phyloP scores from a whole-genome alignment of 2,888 invertebrate species.

The Chromoteleia sp. region DNA sequence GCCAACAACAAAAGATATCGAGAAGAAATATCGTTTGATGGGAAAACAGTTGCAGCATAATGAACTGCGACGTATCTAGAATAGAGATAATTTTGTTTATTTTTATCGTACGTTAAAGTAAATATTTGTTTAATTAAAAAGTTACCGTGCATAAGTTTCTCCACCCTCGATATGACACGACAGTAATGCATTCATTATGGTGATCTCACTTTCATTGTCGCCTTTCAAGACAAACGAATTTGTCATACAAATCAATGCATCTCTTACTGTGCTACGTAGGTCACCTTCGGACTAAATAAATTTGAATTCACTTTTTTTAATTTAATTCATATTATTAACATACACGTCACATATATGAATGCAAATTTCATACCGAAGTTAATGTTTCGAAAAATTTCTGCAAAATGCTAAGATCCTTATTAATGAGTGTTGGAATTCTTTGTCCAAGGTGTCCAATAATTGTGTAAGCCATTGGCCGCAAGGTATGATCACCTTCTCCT shows the following conservation, averaged over 20 bases:
- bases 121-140: neutral
- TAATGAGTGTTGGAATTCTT: constrained; percentile 87
- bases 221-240: constrained; percentile 80
- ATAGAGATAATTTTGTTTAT: constrained; percentile 2
- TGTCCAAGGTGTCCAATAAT: constrained; percentile 90
- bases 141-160: constrained; percentile 86
- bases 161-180: constrained; percentile 91
- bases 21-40: constrained; percentile 92
- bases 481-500: constrained; percentile 87
- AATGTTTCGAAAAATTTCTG: constrained; percentile 86
- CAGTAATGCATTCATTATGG: constrained; percentile 88
- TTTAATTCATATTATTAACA: too few species aligned
- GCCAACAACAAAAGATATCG: constrained; percentile 93
- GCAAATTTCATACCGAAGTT: constrained; percentile 80
- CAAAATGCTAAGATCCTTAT: constrained; percentile 88
- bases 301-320: constrained; percentile 1
- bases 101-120: neutral
- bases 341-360: too few species aligned
- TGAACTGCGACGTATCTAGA: constrained; percentile 91
- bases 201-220: constrained; percentile 81
- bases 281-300: constrained; percentile 79
- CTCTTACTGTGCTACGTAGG: constrained; percentile 78
- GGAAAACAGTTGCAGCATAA: constrained; percentile 93
- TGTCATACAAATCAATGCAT: constrained; percentile 81
- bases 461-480: constrained; percentile 90